Evolutionary conservation across 2,888 invertebrate genomes (phyloP).

Genomic region (Dynastes tityus): DNA sequence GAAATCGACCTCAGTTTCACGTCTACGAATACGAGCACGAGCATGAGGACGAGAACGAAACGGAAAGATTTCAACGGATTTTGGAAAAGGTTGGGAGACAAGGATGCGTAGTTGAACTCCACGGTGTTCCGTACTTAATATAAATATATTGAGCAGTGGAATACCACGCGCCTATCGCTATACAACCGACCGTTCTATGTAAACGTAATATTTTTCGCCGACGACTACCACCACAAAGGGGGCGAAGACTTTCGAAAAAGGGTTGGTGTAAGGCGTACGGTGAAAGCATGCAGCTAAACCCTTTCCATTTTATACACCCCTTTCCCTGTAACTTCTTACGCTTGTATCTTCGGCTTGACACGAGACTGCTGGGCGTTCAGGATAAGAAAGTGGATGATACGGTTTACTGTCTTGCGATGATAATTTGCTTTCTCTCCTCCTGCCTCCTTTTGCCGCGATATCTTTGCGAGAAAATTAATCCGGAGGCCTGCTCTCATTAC

Average conservation of each 20-base stretch:
- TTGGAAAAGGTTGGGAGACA: neutral
- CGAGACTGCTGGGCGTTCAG: slow-evolving; percentile 24
- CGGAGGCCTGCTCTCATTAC: slow-evolving; percentile 33
- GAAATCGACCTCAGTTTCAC: neutral
- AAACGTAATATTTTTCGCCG: slow-evolving; percentile 39
- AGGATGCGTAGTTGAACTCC: neutral
- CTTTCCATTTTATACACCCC: neutral
- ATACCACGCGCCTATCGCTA: slow-evolving; percentile 25
- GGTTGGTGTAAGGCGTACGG: neutral
- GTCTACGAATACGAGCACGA: neutral
- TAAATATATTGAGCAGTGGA: slow-evolving; percentile 34
- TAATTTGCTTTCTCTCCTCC: slow-evolving; percentile 28
- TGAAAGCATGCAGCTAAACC: neutral
- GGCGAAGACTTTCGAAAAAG: neutral
- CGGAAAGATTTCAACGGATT: neutral
- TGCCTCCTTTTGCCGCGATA: slow-evolving; percentile 12
- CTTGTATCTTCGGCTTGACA: neutral
- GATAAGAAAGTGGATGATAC: slow-evolving; percentile 43
- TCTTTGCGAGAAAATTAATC: slow-evolving; percentile 37
- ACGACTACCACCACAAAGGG: slow-evolving; percentile 1
- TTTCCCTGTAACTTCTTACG: neutral
- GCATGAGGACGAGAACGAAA: neutral
- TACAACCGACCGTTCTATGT: slow-evolving; percentile 32
- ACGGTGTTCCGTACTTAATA: slow-evolving; percentile 14
- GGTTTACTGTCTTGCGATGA: slow-evolving; percentile 33